Conservation (phyloP, 2,888 invertebrate species). For the Seira musarum region DNA sequence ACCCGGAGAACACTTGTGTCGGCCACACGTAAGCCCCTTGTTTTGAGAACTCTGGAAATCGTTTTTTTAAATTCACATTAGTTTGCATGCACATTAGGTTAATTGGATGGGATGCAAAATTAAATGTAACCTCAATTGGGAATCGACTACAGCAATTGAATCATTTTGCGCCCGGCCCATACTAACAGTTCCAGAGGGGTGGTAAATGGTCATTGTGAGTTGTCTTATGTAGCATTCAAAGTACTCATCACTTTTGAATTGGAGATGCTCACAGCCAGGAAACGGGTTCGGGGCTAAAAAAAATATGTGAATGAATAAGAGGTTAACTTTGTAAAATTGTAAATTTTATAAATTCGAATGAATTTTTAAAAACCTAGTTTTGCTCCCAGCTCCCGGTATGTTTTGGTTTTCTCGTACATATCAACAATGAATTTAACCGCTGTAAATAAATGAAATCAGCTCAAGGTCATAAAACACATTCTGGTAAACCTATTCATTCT, state of each 20-base stretch:
- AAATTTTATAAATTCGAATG: too few species aligned
- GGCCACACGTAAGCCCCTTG: constrained; percentile 57
- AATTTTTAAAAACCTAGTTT: too few species aligned
- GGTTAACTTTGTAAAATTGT: too few species aligned
- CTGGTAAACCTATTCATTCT: constrained; percentile 2
- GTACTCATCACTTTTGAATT: constrained; percentile 60
- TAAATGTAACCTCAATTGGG: constrained; percentile 54
- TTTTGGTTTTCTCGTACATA: constrained; percentile 58
- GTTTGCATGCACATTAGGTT: background rate
- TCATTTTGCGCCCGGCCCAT: constrained; percentile 60
- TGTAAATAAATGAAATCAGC: background rate
- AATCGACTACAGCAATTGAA: constrained; percentile 61
- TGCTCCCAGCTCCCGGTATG: constrained; percentile 56
- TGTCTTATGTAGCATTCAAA: constrained; percentile 65
- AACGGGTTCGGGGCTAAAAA: constrained; percentile 35
- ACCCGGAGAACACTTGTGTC: constrained; percentile 56
- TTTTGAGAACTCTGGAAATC: constrained; percentile 52
- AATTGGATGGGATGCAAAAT: background rate
- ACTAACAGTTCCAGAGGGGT: constrained; percentile 61
- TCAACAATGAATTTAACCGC: constrained; percentile 63
- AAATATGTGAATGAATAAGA: too few species aligned
- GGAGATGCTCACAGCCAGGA: constrained; percentile 61
- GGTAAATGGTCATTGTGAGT: constrained; percentile 60
- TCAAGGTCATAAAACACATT: constrained; percentile 13
- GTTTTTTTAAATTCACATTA: constrained; percentile 9